A percentile compares a stretch with the other conserved stretches of the same genome.
These are phyloP conservation scores for Pogonognathellus flavescens DNA, from an alignment of 1,140 invertebrate species.

Conservation along the genomic window DNA sequence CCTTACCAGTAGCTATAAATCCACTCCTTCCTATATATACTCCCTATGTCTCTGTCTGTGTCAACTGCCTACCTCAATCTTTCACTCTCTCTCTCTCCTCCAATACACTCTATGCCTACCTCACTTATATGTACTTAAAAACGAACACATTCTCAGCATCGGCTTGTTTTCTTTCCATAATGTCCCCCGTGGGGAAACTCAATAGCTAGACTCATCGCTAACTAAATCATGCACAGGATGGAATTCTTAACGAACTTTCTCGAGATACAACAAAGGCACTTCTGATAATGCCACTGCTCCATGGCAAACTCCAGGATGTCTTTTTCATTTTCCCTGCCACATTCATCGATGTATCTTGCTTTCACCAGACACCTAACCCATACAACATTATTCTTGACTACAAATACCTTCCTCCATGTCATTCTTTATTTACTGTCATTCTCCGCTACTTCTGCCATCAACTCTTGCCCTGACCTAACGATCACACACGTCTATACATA, in stretches of 20 bases:
- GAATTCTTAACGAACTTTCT: slow-evolving; percentile 47
- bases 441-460: background rate
- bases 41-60: too few relatives aligned
- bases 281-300: slow-evolving; percentile 34
- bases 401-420: background rate
- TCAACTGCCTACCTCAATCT: too few relatives aligned
- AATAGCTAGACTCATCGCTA: slow-evolving; percentile 42
- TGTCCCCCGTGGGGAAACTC: slow-evolving; percentile 44
- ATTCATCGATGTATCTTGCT: slow-evolving; percentile 23
- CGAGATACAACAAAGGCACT: slow-evolving; percentile 13
- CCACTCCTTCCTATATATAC: too few relatives aligned
- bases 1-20: too few relatives aligned
- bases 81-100: background rate
- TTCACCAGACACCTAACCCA: background rate
- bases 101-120: background rate
- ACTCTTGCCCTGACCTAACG: background rate
- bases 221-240: slow-evolving; percentile 49
- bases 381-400: slow-evolving; percentile 4
- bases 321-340: slow-evolving; percentile 30
- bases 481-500: background rate
- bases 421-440: slow-evolving; percentile 4
- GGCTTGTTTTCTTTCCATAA: slow-evolving; percentile 37
- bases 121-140: background rate
- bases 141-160: slow-evolving; percentile 12
- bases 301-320: slow-evolving; percentile 16